These are phyloP conservation scores for Phaedon cochleariae DNA, from an alignment of 2,888 invertebrate species.

Conservation along the genomic window DNA sequence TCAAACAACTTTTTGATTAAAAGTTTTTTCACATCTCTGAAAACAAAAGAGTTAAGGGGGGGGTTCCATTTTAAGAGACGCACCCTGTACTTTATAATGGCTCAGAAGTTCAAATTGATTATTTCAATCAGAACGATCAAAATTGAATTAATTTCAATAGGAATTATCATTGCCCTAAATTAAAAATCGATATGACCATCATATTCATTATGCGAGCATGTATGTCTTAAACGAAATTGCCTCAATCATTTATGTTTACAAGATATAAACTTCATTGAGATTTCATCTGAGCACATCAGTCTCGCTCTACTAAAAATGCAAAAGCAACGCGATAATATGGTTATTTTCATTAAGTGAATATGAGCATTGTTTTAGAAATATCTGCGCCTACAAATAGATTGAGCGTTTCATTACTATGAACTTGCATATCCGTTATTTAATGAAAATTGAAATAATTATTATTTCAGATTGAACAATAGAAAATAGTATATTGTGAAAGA, in stretches of 20 bases:
- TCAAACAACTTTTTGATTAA: too few relatives aligned
- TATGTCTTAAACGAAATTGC: neutral
- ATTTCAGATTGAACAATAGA: too few relatives aligned
- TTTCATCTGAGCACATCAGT: neutral
- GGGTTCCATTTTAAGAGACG: too few relatives aligned
- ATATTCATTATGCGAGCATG: neutral
- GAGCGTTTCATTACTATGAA: too few relatives aligned
- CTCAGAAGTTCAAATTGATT: slow-evolving; percentile 1
- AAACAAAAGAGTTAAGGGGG: too few relatives aligned
- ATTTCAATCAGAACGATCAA: slow-evolving; percentile 2
- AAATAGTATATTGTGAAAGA: too few relatives aligned
- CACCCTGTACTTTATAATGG: too few relatives aligned
- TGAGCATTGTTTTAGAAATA: neutral
- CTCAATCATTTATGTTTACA: neutral
- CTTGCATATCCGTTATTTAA: neutral
- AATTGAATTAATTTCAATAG: slow-evolving; percentile 1
- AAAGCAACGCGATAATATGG: neutral
- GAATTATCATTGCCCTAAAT: neutral
- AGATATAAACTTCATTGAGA: neutral
- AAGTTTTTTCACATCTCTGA: too few relatives aligned
- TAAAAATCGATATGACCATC: slow-evolving; percentile 9
- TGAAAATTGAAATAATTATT: too few relatives aligned
- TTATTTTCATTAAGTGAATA: neutral
- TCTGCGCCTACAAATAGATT: too few relatives aligned
- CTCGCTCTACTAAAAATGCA: neutral